A percentile compares a stretch with the other conserved stretches of the same genome.
Evolutionary conservation across 2,888 invertebrate genomes (phyloP).

Genomic region (Tineola bisselliella): DNA sequence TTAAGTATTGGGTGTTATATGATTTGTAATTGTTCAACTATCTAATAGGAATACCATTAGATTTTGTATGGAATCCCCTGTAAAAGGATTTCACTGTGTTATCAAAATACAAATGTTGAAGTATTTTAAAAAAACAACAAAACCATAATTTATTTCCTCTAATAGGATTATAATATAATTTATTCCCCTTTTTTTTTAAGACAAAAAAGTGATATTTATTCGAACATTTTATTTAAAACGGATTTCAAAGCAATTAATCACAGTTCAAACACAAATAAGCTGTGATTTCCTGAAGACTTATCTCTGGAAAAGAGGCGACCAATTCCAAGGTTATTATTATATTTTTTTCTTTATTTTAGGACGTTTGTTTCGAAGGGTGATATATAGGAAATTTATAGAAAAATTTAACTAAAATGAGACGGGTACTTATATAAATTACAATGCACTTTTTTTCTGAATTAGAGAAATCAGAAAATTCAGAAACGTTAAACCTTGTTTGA

Average conservation of each 20-base stretch:
- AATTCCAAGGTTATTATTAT: conserved; percentile 3
- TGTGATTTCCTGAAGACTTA: not conserved
- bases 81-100: no score
- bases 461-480: no score
- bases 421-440: no score
- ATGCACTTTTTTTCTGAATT: no score
- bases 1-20: no score
- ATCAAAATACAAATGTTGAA: no score
- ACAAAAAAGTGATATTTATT: not conserved
- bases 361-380: not conserved
- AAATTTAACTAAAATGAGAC: no score
- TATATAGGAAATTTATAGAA: not conserved
- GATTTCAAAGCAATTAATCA: conserved; percentile 6
- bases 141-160: not conserved
- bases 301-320: not conserved
- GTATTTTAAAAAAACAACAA: no score
- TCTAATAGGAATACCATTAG: no score
- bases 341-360: not conserved
- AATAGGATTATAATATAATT: not conserved
- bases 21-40: no score
- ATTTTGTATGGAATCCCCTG: no score
- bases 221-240: not conserved
- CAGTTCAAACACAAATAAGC: conserved; percentile 10
- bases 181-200: not conserved
- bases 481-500: no score